These are phyloP conservation scores for Rhopilema esculentum DNA, from an alignment of 30 jellyfish, hydroid and myxozoan genomes.

Conservation along the genomic window DNA sequence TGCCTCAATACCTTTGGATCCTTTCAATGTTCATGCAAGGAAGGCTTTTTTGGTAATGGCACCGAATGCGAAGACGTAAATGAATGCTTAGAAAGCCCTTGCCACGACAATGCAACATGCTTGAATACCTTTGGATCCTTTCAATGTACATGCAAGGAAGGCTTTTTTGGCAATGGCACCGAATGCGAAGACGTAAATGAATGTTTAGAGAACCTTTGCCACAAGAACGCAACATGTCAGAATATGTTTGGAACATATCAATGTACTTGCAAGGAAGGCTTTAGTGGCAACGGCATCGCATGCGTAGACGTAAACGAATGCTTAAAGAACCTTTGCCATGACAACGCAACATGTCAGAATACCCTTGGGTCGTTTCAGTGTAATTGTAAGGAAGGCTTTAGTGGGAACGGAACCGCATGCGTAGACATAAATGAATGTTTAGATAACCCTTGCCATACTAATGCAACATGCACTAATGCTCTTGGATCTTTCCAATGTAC, in stretches of 20 bases:
- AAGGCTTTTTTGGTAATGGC: not conserved
- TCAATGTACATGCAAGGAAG: not conserved
- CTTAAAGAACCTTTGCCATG: constrained; percentile 68
- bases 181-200: constrained; percentile 35
- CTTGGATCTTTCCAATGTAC: constrained; percentile 59
- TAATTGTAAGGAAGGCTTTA: constrained; percentile 62
- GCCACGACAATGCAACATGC: not conserved
- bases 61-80: not conserved
- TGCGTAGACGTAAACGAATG: constrained; percentile 95
- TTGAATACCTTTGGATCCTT: not conserved
- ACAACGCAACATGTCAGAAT: constrained; percentile 75
- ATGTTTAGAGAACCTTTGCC: constrained; percentile 67
- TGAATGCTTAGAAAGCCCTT: not conserved
- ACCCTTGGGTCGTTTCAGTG: constrained; percentile 79
- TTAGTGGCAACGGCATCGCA: constrained; percentile 85
- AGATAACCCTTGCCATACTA: constrained; percentile 20
- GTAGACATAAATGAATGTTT: constrained; percentile 57
- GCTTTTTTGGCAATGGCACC: not conserved
- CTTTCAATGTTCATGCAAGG: not conserved
- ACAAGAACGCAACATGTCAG: constrained; percentile 73
- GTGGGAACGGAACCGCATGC: constrained; percentile 69
- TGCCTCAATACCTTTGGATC: not conserved
- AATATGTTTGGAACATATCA: constrained; percentile 75
- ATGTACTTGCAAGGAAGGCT: constrained; percentile 85
- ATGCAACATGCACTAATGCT: constrained; percentile 60